Evolutionary conservation across 1,140 invertebrate genomes (phyloP), one percentile per base, ranked within the genome.

Genomic region (Holotrichia oblita): DNA sequence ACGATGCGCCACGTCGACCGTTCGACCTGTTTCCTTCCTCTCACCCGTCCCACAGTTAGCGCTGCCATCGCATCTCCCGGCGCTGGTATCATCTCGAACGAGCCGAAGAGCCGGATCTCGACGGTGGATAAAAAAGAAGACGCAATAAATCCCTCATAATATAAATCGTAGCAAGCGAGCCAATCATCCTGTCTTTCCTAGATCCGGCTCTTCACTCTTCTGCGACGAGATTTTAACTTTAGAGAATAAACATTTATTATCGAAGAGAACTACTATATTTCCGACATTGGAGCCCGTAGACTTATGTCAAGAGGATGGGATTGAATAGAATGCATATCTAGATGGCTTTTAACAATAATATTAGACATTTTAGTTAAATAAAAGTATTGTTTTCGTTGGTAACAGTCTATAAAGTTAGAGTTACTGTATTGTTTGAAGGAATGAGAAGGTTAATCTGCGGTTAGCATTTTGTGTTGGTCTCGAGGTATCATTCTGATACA

Each of bases 71-170:
- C 12, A 2, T 22, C 59, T 22, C 59, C 12, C 8, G 22, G 4
- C 6, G 48, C n/a, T 14, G 14, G 48, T 55, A 24, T 69, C 61
- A 34, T 69, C 61, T 69, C 61, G 61, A 34, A 34, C 48, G 48
- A 17, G 48, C 48, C 48, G 14, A 69, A 17, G 61, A 69, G 61
- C 27, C 8, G 61, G 61, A 69, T 69, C 59, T 64, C 59, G 59
- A 64, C 59, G 61, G 4, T 20, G 61, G 61, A 69, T 69, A 83
- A 82, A 81, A 78, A 81, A 83, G 79, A 79, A 79, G 79, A 69
- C 76, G 79, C 79, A 78, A 81, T 82, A 80, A 82, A 82, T 83
- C 79, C 79, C 78, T 82, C 81, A 80, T 82, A 81, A 83, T 80
- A 82, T 83, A 83, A 83, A 83, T 83, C 82, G 80, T 42, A 74